A percentile compares a stretch with the other conserved stretches of the same genome.
Conservation (phyloP, 2,888 invertebrate genomes). For the Ashinkailepas kermadecensis region DNA sequence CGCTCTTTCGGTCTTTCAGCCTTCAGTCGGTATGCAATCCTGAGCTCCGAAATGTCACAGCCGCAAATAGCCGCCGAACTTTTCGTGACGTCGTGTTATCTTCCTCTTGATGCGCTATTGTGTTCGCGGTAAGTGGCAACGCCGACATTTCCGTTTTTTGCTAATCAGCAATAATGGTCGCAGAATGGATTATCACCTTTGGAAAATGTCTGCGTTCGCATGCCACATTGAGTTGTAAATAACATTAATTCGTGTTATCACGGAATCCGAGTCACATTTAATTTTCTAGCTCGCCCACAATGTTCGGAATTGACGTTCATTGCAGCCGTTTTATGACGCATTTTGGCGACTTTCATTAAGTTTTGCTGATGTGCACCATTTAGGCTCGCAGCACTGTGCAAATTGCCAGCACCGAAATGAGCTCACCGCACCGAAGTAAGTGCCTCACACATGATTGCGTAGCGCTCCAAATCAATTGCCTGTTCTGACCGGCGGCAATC, state of each 20-base stretch:
- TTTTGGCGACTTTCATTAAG: slow-evolving; percentile 22
- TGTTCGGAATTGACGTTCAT: slow-evolving; percentile 4
- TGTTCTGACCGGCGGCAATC: neutral
- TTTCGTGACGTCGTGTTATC: too few relatives aligned
- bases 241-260: slow-evolving; percentile 2
- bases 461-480: neutral
- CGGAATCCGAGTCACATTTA: neutral
- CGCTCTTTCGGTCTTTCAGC: too few relatives aligned
- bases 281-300: neutral
- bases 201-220: neutral
- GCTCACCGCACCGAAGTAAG: neutral
- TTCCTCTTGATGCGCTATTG: neutral
- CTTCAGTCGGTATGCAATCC: too few relatives aligned
- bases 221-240: neutral
- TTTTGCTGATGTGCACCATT: slow-evolving; percentile 8
- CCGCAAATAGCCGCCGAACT: too few relatives aligned
- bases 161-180: neutral
- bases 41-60: too few relatives aligned
- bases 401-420: neutral
- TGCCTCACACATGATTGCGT: neutral
- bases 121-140: neutral
- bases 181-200: neutral
- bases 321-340: slow-evolving; percentile 9
- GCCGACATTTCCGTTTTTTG: neutral
- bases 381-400: neutral